These are phyloP conservation scores for Dromaius novaehollandiae DNA, from an alignment of 2,113 vertebrate species.

Conservation along the genomic window DNA sequence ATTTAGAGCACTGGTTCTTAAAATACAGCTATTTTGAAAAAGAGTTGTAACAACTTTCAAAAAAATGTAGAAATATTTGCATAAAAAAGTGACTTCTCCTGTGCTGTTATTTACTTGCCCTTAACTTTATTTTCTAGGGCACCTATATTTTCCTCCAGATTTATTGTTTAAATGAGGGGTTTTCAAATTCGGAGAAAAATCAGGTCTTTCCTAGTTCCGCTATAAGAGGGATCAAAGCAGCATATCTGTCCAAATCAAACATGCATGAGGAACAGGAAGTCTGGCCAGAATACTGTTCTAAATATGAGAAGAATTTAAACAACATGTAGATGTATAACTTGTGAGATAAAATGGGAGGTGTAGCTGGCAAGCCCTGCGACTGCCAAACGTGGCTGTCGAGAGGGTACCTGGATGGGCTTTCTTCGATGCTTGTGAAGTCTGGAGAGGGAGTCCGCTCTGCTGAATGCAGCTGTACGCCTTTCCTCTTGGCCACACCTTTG, in stretches of 20 bases:
- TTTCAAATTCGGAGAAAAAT: rapidly evolving
- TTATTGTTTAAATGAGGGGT: not conserved
- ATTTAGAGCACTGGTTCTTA: not conserved
- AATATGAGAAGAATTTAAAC: not conserved
- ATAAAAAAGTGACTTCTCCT: rapidly evolving
- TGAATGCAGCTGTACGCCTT: rapidly evolving
- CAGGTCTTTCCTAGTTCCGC: rapidly evolving
- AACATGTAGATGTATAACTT: rapidly evolving
- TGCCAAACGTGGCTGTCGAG: not conserved
- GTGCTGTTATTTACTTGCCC: not conserved
- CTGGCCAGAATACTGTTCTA: not conserved
- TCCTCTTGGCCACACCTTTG: not conserved
- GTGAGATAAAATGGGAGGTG: rapidly evolving
- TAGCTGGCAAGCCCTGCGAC: not conserved
- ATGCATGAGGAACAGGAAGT: not conserved
- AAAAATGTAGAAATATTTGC: not conserved
- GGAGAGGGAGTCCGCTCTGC: not conserved
- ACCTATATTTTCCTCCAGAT: not conserved
- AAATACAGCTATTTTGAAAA: not conserved
- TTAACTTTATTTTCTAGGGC: not conserved
- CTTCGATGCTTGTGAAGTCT: rapidly evolving
- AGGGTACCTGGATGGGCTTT: not conserved
- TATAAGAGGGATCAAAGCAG: not conserved
- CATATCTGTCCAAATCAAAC: not conserved
- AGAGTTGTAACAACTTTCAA: not conserved